Evolutionary conservation across 35 echinoderm and acorn worm species (phyloP), one percentile per base, ranked within the genome.

Genomic region (Anneissia japonica): DNA sequence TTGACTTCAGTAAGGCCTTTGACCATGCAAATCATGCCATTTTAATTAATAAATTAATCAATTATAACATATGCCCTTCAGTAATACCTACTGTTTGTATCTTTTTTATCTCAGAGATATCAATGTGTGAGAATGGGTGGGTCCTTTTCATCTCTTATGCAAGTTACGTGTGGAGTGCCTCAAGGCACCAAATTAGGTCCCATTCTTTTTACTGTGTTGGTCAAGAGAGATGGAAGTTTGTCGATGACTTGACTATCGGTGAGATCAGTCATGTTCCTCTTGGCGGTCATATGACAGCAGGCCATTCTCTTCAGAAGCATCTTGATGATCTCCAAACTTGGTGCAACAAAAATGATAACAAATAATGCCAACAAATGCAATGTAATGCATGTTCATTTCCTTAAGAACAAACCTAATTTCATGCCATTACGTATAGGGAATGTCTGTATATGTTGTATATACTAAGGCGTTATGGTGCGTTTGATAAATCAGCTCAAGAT

Each of bases 1-100:
- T 88, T 33, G 86, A 88, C 38, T 88, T 88, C 11, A 56, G 33
- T 31, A 82, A 88, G 32, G 86, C 77, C 30, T 55, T 88, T 72
- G 86, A 84, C 38, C 31, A 31, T 0, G 45, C 81, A 28, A 88
- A 88, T 46, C 86, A 88, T 72, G 46, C 77, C 43, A n/a, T n/a
- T n/a, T n/a, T n/a, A n/a, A n/a, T n/a, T n/a, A n/a, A n/a, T n/a
- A n/a, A n/a, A n/a, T n/a, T 32, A 72, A 43, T 21, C 80, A 88
- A 81, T 11, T 88, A 31, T 4, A 39, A 35, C 39, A n/a, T 37
- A 41, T 40, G 76, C 72, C 64, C n/a, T 28, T 77, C 13, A 30
- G 36, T 77, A 23, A 76, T 86, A 16, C 85, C 85, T 37, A 78
- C 39, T 37, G 77, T 87, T 36, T 87, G 85, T 51, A 87, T 72